Evolutionary conservation across 2,888 invertebrate species (phyloP), one percentile per base, ranked within the genome.

Genomic region (Drosophila anomalata): DNA sequence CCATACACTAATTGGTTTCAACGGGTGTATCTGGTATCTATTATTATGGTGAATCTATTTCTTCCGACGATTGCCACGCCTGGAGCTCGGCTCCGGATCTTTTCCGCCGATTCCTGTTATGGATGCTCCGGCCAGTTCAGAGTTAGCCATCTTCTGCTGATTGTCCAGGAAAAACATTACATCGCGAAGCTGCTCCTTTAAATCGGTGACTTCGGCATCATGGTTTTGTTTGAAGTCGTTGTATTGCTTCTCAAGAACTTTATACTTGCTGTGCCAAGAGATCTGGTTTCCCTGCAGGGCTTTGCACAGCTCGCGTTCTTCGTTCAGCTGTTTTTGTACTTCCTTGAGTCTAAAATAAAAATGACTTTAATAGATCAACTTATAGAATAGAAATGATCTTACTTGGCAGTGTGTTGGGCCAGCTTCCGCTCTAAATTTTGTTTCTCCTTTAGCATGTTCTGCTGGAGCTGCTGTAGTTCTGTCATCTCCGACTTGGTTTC

Each of bases 151-250:
- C 70, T 90, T 89, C 52, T 85, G 89, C 90, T 96, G 96, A 1
- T 98, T 98, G 78, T 98, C 97, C 83, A 99, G 94, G 91, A 96
- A 98, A 93, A 99, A 98, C 98, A 99, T 98, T 52, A 99, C 94
- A 93, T 99, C 99, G 36, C 97, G 94, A 8, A 99, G 93, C 93
- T 99, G 98, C 84, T 99, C 99, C 77, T 96, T 95, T 31, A 99
- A 93, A 20, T 98, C 97, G 0, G 92, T 78, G n/a, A 98, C 93
- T 94, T 98, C 95, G 50, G 91, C 87, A 59, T 94, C 93, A 76
- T 93, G 93, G 93, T 97, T 94, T 47, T 91, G 89, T 65, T 94
- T 93, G 72, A 93, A 94, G 9, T 89, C 91, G 61, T 91, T 92
- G 74, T 90, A 92, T 59, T 92, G 93, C 60, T 93, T 92, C 77